These are phyloP conservation scores for Vicugna pacos DNA, from an alignment of 2,113 vertebrate genomes.

Conservation along the genomic window DNA sequence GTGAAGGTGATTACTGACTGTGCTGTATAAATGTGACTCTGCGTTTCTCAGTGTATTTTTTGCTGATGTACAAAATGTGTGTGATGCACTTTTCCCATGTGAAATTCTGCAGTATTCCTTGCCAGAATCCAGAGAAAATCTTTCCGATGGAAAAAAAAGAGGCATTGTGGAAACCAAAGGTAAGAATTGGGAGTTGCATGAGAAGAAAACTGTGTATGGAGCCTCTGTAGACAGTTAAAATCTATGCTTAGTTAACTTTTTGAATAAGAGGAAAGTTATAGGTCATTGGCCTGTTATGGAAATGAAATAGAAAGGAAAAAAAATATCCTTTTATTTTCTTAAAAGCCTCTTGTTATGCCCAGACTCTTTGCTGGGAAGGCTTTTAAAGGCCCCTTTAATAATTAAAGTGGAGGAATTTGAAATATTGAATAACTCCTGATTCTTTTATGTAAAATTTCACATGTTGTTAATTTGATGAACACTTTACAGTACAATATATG, in stretches of 20 bases:
- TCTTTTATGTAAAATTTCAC: constrained; percentile 69
- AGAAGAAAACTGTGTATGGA: background rate
- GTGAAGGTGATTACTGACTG: background rate
- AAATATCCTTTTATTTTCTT: constrained; percentile 56
- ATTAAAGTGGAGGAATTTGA: constrained; percentile 65
- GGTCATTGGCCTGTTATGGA: background rate
- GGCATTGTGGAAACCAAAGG: background rate
- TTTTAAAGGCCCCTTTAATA: constrained; percentile 61
- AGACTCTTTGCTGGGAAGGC: constrained; percentile 32
- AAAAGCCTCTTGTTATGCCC: background rate
- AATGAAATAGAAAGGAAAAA: constrained; percentile 22
- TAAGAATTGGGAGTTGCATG: background rate
- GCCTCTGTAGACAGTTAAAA: constrained; percentile 49
- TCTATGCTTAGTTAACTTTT: constrained; percentile 37
- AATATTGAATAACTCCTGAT: constrained; percentile 61
- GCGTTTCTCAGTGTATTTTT: background rate
- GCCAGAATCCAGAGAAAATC: background rate
- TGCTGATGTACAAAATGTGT: constrained; percentile 1
- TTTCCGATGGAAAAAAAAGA: background rate
- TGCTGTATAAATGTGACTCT: background rate
- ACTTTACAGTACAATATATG: background rate
- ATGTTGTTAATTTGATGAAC: constrained; percentile 12
- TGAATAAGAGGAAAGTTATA: constrained; percentile 4
- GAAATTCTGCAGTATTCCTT: background rate
- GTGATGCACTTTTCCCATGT: background rate